Percentiles rank a stretch among this genome's conserved stretches.
Conservation (phyloP, 2,797 vertebrate genomes). For the Molossus molossus region DNA sequence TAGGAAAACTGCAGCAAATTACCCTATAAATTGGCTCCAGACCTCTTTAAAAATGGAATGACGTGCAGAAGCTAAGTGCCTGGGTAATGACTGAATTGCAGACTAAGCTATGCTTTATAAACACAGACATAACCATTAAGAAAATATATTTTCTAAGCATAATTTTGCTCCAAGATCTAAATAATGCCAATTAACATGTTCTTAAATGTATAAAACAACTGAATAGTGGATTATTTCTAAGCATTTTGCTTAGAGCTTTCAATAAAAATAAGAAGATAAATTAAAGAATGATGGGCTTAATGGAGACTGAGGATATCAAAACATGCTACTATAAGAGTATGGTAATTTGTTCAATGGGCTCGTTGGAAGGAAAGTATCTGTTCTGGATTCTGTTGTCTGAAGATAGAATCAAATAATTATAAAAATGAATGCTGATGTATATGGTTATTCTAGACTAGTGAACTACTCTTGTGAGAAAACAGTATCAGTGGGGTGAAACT, state of each 20-base stretch:
- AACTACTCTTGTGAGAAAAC: neutral
- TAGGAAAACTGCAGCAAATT: neutral
- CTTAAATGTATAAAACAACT: neutral
- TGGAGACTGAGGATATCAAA: neutral
- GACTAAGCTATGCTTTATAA: neutral
- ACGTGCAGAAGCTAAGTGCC: neutral
- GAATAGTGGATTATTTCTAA: neutral
- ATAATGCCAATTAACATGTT: neutral
- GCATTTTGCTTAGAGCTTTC: neutral
- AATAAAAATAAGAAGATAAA: neutral
- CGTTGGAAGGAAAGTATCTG: neutral
- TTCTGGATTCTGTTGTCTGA: neutral
- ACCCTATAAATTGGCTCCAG: neutral
- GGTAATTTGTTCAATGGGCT: neutral
- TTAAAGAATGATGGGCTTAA: neutral
- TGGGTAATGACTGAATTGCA: neutral
- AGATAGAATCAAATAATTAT: neutral
- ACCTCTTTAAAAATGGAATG: neutral
- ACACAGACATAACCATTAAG: neutral
- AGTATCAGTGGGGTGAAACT: neutral
- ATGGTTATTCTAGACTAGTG: neutral
- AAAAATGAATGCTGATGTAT: neutral
- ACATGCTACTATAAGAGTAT: neutral
- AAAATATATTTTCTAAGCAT: conserved; percentile 28
- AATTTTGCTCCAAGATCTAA: neutral